These are phyloP conservation scores for Macrobrachium nipponense DNA, from an alignment of 1,140 invertebrate genomes.

Conservation along the genomic window DNA sequence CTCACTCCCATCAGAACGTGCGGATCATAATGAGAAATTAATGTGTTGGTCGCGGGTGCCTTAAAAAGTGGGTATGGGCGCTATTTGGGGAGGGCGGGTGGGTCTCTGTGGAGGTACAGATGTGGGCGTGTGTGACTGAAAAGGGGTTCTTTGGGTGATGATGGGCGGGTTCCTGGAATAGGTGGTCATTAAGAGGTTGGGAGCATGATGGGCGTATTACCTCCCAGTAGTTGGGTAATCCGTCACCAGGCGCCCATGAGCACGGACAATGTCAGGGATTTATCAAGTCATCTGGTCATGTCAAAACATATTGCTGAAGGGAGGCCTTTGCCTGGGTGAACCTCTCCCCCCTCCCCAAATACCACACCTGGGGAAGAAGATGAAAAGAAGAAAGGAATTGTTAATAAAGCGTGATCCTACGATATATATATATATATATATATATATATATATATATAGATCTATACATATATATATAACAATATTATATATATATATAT, in stretches of 20 bases:
- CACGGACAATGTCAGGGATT: slow-evolving; percentile 27
- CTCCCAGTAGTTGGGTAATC: slow-evolving; percentile 11
- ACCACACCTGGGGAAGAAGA: not conserved
- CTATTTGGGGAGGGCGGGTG: not conserved
- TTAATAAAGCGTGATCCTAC: not conserved
- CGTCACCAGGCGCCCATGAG: not conserved
- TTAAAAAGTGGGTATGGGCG: slow-evolving; percentile 9
- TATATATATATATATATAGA: too few species aligned
- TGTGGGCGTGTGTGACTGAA: not conserved
- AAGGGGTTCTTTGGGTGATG: not conserved
- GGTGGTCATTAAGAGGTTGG: not conserved
- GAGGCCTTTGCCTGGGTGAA: not conserved
- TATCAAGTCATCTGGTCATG: slow-evolving; percentile 32
- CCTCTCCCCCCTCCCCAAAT: too few species aligned
- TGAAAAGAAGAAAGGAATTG: not conserved
- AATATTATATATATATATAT: too few species aligned
- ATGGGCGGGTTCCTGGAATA: slow-evolving; percentile 6
- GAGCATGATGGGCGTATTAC: slow-evolving; percentile 26
- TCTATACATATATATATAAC: too few species aligned
- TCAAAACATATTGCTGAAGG: slow-evolving; percentile 24
- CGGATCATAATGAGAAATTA: too few species aligned
- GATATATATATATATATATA: too few species aligned
- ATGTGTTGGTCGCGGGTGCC: not conserved
- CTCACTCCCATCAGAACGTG: not conserved
- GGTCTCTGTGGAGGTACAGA: not conserved